Evolutionary conservation across 2,797 vertebrate species (phyloP).

Genomic region (Oreochromis mossambicus): DNA sequence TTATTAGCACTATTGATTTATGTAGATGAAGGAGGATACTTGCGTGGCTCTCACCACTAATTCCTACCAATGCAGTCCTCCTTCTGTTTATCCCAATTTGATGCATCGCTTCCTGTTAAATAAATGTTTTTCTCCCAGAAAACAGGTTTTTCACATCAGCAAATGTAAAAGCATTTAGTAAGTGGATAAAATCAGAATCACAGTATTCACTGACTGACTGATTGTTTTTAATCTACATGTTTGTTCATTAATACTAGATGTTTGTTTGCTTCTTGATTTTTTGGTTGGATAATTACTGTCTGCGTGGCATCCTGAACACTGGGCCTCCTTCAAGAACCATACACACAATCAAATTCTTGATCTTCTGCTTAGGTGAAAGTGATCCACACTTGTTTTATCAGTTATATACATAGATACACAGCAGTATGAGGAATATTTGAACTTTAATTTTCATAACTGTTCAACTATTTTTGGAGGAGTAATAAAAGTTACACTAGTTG

Average conservation of each 20-base stretch:
- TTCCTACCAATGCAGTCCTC: not conserved
- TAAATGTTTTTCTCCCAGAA: not conserved
- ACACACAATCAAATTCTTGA: not conserved
- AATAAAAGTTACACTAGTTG: not conserved
- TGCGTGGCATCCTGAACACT: not conserved
- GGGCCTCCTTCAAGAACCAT: not conserved
- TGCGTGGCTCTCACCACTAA: not conserved
- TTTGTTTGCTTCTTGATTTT: not conserved
- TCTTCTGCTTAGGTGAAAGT: not conserved
- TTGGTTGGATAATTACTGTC: fast-evolving
- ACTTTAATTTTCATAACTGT: not conserved
- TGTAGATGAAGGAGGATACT: not conserved
- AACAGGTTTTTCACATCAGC: not conserved
- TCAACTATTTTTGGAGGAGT: not conserved
- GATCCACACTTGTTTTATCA: not conserved
- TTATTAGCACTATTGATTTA: not conserved
- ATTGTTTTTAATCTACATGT: not conserved
- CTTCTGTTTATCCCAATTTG: not conserved
- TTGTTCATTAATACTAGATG: not conserved
- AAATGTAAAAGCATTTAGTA: not conserved
- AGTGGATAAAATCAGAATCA: not conserved
- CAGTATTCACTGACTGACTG: not conserved
- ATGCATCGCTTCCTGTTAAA: not conserved
- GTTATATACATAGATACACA: not conserved
- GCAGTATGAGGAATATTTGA: not conserved